A percentile compares a stretch with the other conserved stretches of the same genome.
Evolutionary conservation across 2,888 invertebrate genomes (phyloP).

Genomic region (Tinea semifulvella): DNA sequence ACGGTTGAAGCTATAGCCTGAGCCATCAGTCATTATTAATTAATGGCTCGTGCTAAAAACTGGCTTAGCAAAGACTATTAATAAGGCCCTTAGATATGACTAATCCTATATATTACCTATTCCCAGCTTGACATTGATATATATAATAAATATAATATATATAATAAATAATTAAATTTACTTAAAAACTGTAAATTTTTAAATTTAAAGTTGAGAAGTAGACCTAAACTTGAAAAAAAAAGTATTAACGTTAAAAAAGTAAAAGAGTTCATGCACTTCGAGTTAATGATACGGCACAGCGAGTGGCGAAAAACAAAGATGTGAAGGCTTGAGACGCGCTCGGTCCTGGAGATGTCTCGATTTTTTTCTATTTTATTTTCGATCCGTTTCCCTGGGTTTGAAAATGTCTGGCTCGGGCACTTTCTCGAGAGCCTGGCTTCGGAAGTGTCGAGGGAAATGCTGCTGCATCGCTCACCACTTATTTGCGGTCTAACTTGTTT

Average conservation of each 20-base stretch:
- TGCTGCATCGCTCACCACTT: slow-evolving; percentile 4
- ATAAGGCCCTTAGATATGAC: too few species aligned
- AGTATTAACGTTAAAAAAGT: slow-evolving; percentile 59
- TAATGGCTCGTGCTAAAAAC: too few species aligned
- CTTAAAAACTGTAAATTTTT: too few species aligned
- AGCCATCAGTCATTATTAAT: too few species aligned
- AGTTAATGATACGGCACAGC: slow-evolving; percentile 66
- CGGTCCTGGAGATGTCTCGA: slow-evolving; percentile 60
- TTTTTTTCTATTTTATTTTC: slow-evolving; percentile 60
- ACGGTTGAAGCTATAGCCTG: too few species aligned
- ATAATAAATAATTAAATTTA: too few species aligned
- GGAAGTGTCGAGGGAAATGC: slow-evolving; percentile 11
- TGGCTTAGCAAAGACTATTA: too few species aligned
- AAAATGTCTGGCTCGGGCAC: slow-evolving; percentile 51
- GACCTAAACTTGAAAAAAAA: slow-evolving; percentile 33
- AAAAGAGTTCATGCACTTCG: slow-evolving; percentile 60
- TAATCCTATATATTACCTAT: too few species aligned
- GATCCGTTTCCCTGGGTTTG: slow-evolving; percentile 53
- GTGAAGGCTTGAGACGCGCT: slow-evolving; percentile 52
- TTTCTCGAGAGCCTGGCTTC: slow-evolving; percentile 11
- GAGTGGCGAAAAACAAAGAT: slow-evolving; percentile 62
- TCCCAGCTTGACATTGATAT: too few species aligned
- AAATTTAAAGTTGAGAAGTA: slow-evolving; percentile 2
- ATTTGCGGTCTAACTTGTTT: neutral
- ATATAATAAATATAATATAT: too few species aligned